Conservation (phyloP, 2,888 invertebrate genomes). For the Mamestra brassicae region DNA sequence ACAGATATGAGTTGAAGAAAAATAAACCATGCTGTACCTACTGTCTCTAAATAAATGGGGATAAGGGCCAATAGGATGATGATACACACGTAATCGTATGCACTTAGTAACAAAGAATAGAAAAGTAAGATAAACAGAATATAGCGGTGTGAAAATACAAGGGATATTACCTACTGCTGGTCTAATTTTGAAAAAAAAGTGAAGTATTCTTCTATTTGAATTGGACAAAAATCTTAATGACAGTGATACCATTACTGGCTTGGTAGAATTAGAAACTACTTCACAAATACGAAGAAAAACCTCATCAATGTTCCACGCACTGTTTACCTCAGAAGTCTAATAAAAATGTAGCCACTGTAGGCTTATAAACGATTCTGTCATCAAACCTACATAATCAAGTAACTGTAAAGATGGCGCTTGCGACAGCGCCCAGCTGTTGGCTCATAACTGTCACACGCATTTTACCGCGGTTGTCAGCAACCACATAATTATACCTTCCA, state of each 20-base stretch:
- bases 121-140: too few species aligned
- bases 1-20: too few species aligned
- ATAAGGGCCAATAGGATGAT: too few species aligned
- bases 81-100: too few species aligned
- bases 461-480: conserved; percentile 38
- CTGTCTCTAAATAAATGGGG: too few species aligned
- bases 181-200: neutral
- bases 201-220: neutral
- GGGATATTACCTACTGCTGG: neutral
- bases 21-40: too few species aligned
- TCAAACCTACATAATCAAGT: conserved; percentile 58
- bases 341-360: conserved; percentile 15
- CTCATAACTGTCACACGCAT: conserved; percentile 58
- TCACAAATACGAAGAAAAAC: conserved; percentile 6
- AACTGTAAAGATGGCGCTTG: conserved; percentile 60
- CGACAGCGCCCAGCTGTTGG: conserved; percentile 54
- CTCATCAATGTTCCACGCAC: conserved; percentile 36
- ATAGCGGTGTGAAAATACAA: too few species aligned
- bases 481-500: conserved; percentile 48
- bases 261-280: conserved; percentile 10
- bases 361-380: conserved; percentile 34
- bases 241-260: neutral
- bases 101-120: too few species aligned
- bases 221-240: neutral
- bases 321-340: conserved; percentile 21